Evolutionary conservation across 1,140 invertebrate genomes (phyloP).

Genomic region (Hirudo medicinalis): DNA sequence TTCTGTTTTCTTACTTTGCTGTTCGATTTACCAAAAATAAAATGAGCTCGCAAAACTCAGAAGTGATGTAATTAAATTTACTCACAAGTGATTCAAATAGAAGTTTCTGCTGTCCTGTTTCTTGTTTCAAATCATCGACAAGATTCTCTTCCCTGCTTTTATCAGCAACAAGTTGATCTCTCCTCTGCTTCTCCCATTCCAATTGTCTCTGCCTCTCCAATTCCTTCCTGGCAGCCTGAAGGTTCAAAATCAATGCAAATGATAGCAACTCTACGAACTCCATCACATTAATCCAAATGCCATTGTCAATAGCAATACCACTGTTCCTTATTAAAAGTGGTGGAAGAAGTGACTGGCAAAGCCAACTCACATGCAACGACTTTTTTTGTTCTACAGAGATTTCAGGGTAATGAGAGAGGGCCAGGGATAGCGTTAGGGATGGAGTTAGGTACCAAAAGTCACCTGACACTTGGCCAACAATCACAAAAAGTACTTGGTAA

Average conservation of each 20-base stretch:
- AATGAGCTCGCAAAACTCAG: background rate
- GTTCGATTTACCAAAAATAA: background rate
- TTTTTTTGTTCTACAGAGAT: too few species aligned
- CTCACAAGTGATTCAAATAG: conserved; percentile 61
- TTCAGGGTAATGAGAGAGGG: too few species aligned
- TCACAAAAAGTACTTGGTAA: too few species aligned
- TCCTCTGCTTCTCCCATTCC: conserved; percentile 88
- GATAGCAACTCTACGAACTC: background rate
- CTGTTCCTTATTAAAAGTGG: too few species aligned
- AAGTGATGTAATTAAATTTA: conserved; percentile 9
- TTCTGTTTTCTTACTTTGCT: conserved; percentile 62
- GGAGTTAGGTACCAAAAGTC: too few species aligned
- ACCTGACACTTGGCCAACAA: too few species aligned
- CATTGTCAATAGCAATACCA: too few species aligned
- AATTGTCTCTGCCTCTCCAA: conserved; percentile 84
- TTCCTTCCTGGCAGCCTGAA: conserved; percentile 54
- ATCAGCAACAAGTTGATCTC: conserved; percentile 74
- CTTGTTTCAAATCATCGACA: conserved; percentile 31
- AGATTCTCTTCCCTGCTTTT: conserved; percentile 53
- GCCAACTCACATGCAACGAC: too few species aligned
- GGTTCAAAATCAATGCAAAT: background rate
- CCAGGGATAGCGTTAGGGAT: too few species aligned
- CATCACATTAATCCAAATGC: background rate
- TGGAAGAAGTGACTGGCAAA: too few species aligned
- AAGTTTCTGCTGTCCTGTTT: conserved; percentile 51